phyloP scores from a whole-genome alignment of 2,113 vertebrate genomes.

The Felis catus region F.catus_Fca126_mat1.0 CM031415.1:196989001-196989500 shows the following conservation, averaged over 20 bases:
- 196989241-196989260: not conserved
- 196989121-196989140: not conserved
- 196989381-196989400: not conserved
- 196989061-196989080: not conserved
- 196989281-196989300: not conserved
- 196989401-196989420: not conserved
- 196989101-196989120: not conserved
- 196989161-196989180: not conserved
- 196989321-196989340: not conserved
- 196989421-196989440: not conserved
- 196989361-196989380: not conserved
- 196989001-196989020: not conserved
- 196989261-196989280: not conserved
- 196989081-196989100: not conserved
- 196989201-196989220: not conserved
- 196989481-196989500: not conserved
- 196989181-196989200: not conserved
- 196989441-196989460: too few species aligned
- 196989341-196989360: not conserved
- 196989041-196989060: not conserved
- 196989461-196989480: not conserved
- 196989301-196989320: not conserved
- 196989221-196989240: not conserved
- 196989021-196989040: not conserved
- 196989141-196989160: not conserved